phyloP scores from a whole-genome alignment of 2,797 vertebrate genomes.

The Catostomus latipinnis region DNA sequence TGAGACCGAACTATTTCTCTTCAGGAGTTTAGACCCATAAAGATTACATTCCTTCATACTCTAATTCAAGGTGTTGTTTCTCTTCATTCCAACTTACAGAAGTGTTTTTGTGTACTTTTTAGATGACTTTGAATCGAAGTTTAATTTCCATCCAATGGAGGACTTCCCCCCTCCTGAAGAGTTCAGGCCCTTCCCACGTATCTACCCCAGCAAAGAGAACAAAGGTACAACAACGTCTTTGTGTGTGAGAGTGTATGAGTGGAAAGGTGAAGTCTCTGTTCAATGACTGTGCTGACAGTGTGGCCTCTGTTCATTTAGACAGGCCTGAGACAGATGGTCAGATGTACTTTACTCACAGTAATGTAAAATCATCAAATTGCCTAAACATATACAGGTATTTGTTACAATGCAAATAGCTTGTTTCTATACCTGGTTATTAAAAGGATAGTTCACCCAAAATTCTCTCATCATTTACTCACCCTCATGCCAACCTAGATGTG shows the following conservation, averaged over 20 bases:
- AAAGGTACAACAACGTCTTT: conserved; percentile 77
- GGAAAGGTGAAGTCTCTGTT: conserved; percentile 41
- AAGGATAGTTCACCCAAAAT: no score
- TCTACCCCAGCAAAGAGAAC: conserved; percentile 93
- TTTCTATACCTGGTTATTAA: neutral
- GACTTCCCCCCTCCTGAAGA: conserved; percentile 95
- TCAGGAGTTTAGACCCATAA: no score
- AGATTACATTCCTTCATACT: no score
- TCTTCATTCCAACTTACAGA: neutral
- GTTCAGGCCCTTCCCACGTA: conserved; percentile 89
- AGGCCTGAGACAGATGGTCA: neutral
- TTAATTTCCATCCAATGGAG: conserved; percentile 94
- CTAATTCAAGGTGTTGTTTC: neutral
- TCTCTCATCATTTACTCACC: no score
- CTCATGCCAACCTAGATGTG: no score
- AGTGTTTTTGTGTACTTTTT: conserved; percentile 43
- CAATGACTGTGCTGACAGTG: conserved; percentile 18
- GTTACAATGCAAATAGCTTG: neutral
- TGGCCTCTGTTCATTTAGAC: conserved; percentile 15
- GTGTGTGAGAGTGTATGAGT: conserved; percentile 13
- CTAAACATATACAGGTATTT: neutral
- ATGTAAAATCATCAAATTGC: neutral
- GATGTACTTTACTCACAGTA: neutral
- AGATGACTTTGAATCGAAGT: conserved; percentile 99
- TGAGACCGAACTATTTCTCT: no score